phyloP scores from a whole-genome alignment of 2,113 vertebrate genomes.

The Bujurquina vittata region DNA sequence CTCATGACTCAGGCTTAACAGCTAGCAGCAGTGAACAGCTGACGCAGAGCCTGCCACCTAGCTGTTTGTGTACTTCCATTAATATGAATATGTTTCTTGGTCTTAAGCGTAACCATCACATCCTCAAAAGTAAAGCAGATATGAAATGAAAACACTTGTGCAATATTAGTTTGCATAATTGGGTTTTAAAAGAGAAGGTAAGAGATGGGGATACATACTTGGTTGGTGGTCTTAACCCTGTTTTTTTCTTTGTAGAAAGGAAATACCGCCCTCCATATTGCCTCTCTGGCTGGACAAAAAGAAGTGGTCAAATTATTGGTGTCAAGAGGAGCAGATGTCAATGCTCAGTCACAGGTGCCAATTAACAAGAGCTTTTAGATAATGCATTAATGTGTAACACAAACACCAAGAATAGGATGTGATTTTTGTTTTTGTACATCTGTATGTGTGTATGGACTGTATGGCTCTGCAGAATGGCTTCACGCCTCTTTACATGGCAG shows the following conservation, averaged over 20 bases:
- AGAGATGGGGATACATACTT: not conserved
- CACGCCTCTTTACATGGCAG: conserved; percentile 97
- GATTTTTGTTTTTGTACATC: not conserved
- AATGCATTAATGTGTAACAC: not conserved
- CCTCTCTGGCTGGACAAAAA: conserved; percentile 92
- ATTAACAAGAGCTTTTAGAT: not conserved
- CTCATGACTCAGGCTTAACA: conserved; percentile 22
- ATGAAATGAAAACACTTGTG: not conserved
- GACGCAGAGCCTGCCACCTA: conserved; percentile 31
- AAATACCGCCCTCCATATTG: conserved; percentile 97
- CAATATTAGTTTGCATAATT: not conserved
- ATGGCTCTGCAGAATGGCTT: conserved; percentile 90
- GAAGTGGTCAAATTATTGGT: conserved; percentile 92
- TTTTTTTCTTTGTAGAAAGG: conserved; percentile 86
- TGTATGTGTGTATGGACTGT: not conserved
- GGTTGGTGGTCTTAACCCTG: not conserved
- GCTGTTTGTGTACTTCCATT: conserved; percentile 34
- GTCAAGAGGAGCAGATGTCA: conserved; percentile 93
- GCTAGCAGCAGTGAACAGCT: conserved; percentile 27
- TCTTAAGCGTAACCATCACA: conserved; percentile 12
- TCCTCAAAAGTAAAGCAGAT: conserved; percentile 10
- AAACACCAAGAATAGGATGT: not conserved
- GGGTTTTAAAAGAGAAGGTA: not conserved
- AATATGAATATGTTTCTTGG: conserved; percentile 14
- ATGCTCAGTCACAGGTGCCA: conserved; percentile 94